phyloP scores from a whole-genome alignment of 2,888 invertebrate genomes.

The Miltochrista miniata region DNA sequence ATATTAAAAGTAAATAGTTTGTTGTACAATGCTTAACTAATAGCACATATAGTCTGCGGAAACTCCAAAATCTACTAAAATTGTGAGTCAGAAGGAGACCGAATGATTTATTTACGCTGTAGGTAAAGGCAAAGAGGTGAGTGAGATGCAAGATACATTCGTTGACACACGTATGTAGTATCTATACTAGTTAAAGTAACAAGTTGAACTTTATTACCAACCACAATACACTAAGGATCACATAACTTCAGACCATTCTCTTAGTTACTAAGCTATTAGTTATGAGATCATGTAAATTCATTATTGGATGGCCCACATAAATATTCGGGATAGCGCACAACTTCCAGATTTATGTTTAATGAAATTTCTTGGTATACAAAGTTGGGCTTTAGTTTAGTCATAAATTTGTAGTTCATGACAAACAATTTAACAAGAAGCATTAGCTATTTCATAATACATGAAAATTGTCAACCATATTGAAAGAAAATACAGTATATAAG shows the following conservation, averaged over 20 bases:
- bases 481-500: no score
- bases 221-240: constrained; percentile 63
- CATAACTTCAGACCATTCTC: constrained; percentile 61
- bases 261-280: constrained; percentile 52
- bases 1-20: no score
- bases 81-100: constrained; percentile 1
- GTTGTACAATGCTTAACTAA: no score
- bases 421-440: no score
- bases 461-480: no score
- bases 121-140: background rate
- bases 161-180: background rate
- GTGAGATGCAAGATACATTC: constrained; percentile 3
- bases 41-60: background rate
- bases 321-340: constrained; percentile 14
- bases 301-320: constrained; percentile 29
- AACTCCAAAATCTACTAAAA: constrained; percentile 1
- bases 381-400: background rate
- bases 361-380: constrained; percentile 9
- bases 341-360: constrained; percentile 15
- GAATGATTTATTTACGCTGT: background rate
- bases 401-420: background rate
- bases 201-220: constrained; percentile 48
- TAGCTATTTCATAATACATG: no score
- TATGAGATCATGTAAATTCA: constrained; percentile 51
- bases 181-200: constrained; percentile 18